Percentiles rank a stretch among this genome's conserved stretches.
phyloP scores from a whole-genome alignment of 2,797 vertebrate species.

The Cheirogaleus major region DNA sequence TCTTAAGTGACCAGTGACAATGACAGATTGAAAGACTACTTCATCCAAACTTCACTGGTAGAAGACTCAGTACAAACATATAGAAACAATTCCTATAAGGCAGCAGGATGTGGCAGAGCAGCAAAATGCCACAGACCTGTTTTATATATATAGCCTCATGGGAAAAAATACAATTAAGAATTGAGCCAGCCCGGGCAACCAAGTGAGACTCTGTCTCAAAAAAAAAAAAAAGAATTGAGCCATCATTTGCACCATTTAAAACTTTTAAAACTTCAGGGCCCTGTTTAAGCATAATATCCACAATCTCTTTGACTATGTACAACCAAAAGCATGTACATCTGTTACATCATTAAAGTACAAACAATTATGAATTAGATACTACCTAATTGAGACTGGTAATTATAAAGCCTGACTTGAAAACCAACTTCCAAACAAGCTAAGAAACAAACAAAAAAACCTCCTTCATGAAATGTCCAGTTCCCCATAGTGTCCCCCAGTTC shows the following conservation, averaged over 20 bases:
- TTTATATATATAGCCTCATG: not conserved
- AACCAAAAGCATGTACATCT: not conserved
- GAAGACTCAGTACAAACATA: conserved; percentile 35
- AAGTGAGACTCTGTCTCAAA: not conserved
- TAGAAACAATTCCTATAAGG: conserved; percentile 41
- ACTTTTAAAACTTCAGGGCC: not conserved
- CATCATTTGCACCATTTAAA: not conserved
- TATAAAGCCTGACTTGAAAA: conserved; percentile 33
- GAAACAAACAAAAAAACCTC: conserved; percentile 26
- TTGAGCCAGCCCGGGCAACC: not conserved
- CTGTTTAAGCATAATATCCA: conserved; percentile 3
- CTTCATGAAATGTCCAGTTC: not conserved
- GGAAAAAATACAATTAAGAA: conserved; percentile 39
- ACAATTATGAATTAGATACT: conserved; percentile 20
- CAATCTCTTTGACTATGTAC: conserved; percentile 11
- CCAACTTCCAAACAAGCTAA: conserved; percentile 37
- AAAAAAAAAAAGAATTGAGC: not conserved
- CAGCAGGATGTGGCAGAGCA: not conserved
- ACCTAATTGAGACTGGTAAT: conserved; percentile 16
- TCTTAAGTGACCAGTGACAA: conserved; percentile 9
- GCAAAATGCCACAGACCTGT: not conserved
- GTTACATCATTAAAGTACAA: not conserved
- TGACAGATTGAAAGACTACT: conserved; percentile 2
- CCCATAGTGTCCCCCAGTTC: not conserved
- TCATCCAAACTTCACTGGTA: not conserved